phyloP scores from a whole-genome alignment of 53 echinoderm and acorn worm genomes.

The Patiria pectinifera region DNA sequence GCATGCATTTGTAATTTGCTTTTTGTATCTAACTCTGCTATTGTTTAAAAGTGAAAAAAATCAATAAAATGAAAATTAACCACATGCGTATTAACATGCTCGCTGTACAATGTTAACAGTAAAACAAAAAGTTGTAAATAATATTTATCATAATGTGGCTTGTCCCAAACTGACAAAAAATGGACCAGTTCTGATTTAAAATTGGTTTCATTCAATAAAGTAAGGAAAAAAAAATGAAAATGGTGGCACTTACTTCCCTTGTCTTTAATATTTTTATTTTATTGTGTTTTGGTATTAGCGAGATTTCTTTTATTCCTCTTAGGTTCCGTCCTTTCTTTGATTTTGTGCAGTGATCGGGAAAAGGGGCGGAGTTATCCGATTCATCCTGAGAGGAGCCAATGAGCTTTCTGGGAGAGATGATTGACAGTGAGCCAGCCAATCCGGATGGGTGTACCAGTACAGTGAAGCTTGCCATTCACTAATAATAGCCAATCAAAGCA shows the following conservation, averaged over 20 bases:
- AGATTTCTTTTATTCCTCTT: slow-evolving; percentile 25
- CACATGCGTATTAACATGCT: slow-evolving; percentile 39
- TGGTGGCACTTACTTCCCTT: background rate
- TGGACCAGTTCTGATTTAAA: slow-evolving; percentile 37
- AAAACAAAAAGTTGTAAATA: slow-evolving; percentile 49
- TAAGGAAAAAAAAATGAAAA: slow-evolving; percentile 28
- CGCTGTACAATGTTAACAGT: slow-evolving; percentile 45
- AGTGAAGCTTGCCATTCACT: background rate
- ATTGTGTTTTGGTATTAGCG: background rate
- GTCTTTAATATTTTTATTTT: slow-evolving; percentile 7
- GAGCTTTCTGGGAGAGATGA: slow-evolving; percentile 25
- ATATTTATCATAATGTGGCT: slow-evolving; percentile 51
- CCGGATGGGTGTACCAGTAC: background rate
- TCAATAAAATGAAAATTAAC: background rate
- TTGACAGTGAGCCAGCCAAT: slow-evolving; percentile 35
- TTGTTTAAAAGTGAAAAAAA: background rate
- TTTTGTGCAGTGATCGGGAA: slow-evolving; percentile 47
- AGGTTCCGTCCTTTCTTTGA: background rate
- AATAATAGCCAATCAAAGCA: background rate
- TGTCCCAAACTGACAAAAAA: background rate
- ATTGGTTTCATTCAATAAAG: slow-evolving; percentile 47
- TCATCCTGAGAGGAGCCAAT: slow-evolving; percentile 59
- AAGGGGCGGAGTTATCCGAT: slow-evolving; percentile 25
- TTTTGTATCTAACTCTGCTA: slow-evolving; percentile 21
- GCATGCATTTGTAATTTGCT: slow-evolving; percentile 35